phyloP scores from a whole-genome alignment of 2,888 invertebrate genomes.

The Mayetiola destructor region DNA sequence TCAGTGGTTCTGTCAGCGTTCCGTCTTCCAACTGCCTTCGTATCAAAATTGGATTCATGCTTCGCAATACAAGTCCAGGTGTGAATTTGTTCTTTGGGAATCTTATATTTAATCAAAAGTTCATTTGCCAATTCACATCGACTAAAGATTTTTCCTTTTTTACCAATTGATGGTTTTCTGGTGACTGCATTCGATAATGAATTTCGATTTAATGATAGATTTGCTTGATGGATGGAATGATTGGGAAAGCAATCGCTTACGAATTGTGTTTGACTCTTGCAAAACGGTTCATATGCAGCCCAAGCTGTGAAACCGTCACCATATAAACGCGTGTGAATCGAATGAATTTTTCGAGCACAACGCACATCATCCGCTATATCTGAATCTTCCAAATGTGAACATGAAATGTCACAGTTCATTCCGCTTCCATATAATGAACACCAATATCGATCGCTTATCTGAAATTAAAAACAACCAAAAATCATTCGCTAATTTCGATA shows the following conservation, averaged over 20 bases:
- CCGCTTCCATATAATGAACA: constrained; percentile 36
- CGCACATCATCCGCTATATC: constrained; percentile 53
- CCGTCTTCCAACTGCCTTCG: constrained; percentile 39
- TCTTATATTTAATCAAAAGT: constrained; percentile 38
- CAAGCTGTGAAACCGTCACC: constrained; percentile 50
- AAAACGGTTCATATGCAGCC: constrained; percentile 48
- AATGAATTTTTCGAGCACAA: constrained; percentile 47
- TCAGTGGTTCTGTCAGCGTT: constrained; percentile 44
- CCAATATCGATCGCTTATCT: constrained; percentile 58
- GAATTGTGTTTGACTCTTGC: constrained; percentile 40
- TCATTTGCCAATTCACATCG: constrained; percentile 54
- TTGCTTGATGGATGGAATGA: neutral
- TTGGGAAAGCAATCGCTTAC: constrained; percentile 37
- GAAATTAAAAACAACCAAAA: too few relatives aligned
- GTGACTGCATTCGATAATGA: constrained; percentile 15
- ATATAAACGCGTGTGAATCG: constrained; percentile 48
- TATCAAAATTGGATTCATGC: constrained; percentile 51
- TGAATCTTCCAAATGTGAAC: constrained; percentile 46
- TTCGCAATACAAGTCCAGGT: constrained; percentile 54
- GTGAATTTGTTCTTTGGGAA: constrained; percentile 37
- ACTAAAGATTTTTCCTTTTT: constrained; percentile 40
- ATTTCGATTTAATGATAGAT: too few relatives aligned
- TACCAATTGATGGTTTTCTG: neutral
- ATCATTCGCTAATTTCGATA: too few relatives aligned
- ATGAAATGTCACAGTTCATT: constrained; percentile 45